Percentiles rank a stretch among this genome's conserved stretches.
Conservation (phyloP, 2,113 vertebrate genomes). For the Eolophus roseicapilla region DNA sequence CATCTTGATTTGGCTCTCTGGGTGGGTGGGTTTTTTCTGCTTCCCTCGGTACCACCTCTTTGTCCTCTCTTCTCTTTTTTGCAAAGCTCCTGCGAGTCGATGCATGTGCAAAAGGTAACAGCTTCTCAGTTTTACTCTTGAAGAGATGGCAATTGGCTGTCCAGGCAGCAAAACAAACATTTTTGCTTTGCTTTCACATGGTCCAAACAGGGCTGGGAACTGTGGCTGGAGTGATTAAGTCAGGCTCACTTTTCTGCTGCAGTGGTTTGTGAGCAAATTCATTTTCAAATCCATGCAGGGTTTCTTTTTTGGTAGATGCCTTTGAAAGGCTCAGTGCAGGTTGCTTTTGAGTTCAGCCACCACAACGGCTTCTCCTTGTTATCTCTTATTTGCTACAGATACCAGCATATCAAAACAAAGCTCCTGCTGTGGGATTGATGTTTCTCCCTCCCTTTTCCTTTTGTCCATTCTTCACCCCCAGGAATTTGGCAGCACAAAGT, state of each 20-base stretch:
- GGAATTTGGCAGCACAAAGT: slow-evolving; percentile 82
- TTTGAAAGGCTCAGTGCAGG: background rate
- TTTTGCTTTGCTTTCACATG: background rate
- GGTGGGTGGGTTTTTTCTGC: background rate
- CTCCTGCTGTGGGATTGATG: background rate
- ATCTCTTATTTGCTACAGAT: background rate
- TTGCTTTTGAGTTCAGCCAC: background rate
- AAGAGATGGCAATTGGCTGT: background rate
- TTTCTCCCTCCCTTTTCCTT: background rate
- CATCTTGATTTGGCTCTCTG: background rate
- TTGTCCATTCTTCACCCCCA: slow-evolving; percentile 12
- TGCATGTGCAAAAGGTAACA: background rate
- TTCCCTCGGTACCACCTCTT: background rate
- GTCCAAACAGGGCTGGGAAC: background rate
- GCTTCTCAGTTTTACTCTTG: background rate
- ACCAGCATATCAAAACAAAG: background rate
- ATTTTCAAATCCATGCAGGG: background rate
- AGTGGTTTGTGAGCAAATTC: background rate
- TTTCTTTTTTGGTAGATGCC: background rate
- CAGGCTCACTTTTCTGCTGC: background rate
- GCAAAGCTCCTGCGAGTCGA: background rate
- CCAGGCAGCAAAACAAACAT: background rate
- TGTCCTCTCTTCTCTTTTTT: background rate
- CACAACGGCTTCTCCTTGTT: background rate
- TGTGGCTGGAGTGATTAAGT: background rate